phyloP scores from a whole-genome alignment of 2,113 vertebrate species.

The Rhinichthys klamathensis region DNA sequence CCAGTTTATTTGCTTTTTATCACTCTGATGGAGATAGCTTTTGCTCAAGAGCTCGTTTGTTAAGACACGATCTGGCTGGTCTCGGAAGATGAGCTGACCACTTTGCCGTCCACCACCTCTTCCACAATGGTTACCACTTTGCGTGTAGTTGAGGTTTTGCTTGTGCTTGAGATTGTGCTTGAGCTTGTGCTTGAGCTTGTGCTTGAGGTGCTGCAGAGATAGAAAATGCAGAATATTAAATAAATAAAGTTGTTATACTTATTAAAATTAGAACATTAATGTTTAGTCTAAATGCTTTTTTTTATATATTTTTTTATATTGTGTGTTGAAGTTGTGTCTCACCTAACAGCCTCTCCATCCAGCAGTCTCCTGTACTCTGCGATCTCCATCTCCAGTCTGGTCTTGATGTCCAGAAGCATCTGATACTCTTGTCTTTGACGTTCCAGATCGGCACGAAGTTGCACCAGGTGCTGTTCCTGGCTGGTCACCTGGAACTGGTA shows the following conservation, averaged over 20 bases:
- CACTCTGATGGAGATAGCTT: background rate
- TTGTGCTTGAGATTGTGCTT: background rate
- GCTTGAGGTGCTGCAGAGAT: constrained; percentile 2
- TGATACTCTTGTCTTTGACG: constrained; percentile 82
- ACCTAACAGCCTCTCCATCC: constrained; percentile 71
- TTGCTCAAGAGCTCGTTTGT: accelerated
- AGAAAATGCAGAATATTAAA: background rate
- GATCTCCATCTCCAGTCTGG: constrained; percentile 85
- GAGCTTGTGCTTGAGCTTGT: background rate
- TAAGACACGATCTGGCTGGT: background rate
- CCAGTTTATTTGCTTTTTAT: background rate
- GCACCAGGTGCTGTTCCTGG: constrained; percentile 77
- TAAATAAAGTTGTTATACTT: too few relatives aligned
- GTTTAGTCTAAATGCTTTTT: background rate
- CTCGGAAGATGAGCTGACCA: constrained; percentile 40
- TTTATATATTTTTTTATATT: background rate
- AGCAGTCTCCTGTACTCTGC: constrained; percentile 83
- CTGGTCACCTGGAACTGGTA: constrained; percentile 80
- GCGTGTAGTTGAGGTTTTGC: constrained; percentile 5
- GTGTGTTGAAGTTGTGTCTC: constrained; percentile 11
- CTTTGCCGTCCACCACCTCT: constrained; percentile 54
- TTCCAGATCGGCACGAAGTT: constrained; percentile 74
- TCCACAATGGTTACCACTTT: constrained; percentile 66
- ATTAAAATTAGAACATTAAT: background rate
- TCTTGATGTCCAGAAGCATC: constrained; percentile 82